These are phyloP conservation scores for Guaruba guarouba DNA, from an alignment of 2,113 vertebrate genomes.

Conservation along the genomic window DNA sequence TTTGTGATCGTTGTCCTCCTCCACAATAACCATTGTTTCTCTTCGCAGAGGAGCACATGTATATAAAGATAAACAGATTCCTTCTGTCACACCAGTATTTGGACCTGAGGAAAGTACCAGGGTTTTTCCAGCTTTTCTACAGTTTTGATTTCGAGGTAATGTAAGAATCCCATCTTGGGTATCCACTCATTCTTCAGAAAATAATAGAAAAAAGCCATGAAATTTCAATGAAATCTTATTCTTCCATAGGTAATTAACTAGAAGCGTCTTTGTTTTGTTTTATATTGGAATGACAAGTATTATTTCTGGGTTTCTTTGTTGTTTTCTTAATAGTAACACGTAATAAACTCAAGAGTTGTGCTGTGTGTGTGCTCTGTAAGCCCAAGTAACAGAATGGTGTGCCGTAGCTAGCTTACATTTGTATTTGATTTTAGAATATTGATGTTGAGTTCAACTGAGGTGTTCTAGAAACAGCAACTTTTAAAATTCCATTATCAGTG, in stretches of 20 bases:
- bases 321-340: background rate
- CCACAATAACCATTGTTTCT: background rate
- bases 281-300: background rate
- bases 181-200: background rate
- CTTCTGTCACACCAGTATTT: constrained; percentile 88
- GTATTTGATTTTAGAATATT: background rate
- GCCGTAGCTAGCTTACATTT: background rate
- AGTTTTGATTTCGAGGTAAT: constrained; percentile 89
- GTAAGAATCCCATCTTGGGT: background rate
- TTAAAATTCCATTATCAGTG: background rate
- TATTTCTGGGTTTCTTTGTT: background rate
- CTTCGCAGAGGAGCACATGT: constrained; percentile 92
- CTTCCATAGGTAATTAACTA: background rate
- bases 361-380: background rate
- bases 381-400: background rate
- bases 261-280: background rate
- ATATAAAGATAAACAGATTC: constrained; percentile 86
- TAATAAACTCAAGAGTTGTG: background rate
- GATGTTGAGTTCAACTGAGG: background rate
- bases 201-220: background rate
- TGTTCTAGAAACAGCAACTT: background rate
- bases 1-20: background rate
- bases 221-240: background rate
- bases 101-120: constrained; percentile 88
- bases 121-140: constrained; percentile 93